These are phyloP conservation scores for Felis chaus DNA, from an alignment of 2,113 vertebrate species.

Conservation along the genomic window DNA sequence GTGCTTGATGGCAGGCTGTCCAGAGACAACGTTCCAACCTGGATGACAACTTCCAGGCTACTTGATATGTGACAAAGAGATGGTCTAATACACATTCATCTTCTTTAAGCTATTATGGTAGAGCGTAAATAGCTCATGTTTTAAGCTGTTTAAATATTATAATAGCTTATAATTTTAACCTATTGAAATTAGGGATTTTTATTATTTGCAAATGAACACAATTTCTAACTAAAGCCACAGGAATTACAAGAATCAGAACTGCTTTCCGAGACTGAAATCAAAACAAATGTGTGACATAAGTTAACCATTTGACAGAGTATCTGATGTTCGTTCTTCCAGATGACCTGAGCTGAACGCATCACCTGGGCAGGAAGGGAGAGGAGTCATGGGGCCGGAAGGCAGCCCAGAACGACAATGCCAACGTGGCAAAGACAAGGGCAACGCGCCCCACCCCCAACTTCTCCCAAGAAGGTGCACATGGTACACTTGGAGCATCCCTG, in stretches of 20 bases:
- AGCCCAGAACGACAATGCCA: background rate
- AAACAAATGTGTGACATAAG: background rate
- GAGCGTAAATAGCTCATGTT: too few relatives aligned
- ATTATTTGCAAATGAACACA: background rate
- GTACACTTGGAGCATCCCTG: too few relatives aligned
- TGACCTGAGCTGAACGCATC: accelerated
- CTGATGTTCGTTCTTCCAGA: background rate
- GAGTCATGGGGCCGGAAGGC: accelerated
- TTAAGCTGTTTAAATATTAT: too few relatives aligned
- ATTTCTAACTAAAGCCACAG: background rate
- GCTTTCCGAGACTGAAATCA: background rate
- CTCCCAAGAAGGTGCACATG: background rate
- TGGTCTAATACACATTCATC: too few relatives aligned
- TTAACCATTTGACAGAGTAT: background rate
- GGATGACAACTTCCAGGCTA: background rate
- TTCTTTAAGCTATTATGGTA: background rate
- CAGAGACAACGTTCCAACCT: background rate
- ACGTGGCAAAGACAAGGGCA: too few relatives aligned
- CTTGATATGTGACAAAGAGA: too few relatives aligned
- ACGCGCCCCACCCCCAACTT: accelerated
- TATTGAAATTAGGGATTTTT: background rate
- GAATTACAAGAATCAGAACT: background rate
- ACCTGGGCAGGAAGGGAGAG: accelerated
- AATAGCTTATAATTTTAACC: too few relatives aligned
- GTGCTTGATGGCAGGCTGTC: too few relatives aligned